Base-by-base conservation (phyloP, 2,113 vertebrate genomes). In the Antechinus stuartii region DNA sequence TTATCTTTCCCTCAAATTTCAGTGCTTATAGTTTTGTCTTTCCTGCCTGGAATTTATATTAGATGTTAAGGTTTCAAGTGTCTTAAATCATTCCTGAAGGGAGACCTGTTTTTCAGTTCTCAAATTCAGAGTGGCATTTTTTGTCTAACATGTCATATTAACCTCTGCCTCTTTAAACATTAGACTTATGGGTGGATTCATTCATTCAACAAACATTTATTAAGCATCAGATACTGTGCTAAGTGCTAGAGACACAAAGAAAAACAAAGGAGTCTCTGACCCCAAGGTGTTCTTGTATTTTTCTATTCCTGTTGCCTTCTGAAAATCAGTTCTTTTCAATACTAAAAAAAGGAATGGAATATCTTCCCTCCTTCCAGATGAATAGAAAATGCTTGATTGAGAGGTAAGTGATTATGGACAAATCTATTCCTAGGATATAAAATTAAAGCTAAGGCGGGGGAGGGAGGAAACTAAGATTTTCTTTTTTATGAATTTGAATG, bases 21-120 rank as follows among this genome's bases (percentile, higher is more conserved):
- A 1, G 8, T 30, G 26, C 9, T 93, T 76, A 35, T 2, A 16
- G 3, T 47, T 25, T 52, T 27, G 9, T 23, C 3, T 92, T 6
- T 19, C 91, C 61, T 95, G 30, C 53, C 53, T 96, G 47, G 24
- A 23, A 24, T 91, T 94, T 91, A 26, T 94, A 14, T 23, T 42
- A 53, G 68, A 42, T 46, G 23, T 95, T 52, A 76, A 76, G 14
- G 11, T 96, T 96, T 92, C 4, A 46, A 14, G 2, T 23, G 50
- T 27, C 50, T 68, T 56, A 42, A 0, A 42, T 25, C 25, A 57
- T 26, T 52, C 50, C 57, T 91, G 46, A 54, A 25, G 35, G 57
- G 57, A 68, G 89, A 26, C 25, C 50, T n/a, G n/a, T 16, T 92
- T 53, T 92, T 47, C 10, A 55, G 0, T 24, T 50, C 91, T 93